Evolutionary conservation across 2,888 invertebrate genomes (phyloP).

Genomic region (Saturnia japonica): DNA sequence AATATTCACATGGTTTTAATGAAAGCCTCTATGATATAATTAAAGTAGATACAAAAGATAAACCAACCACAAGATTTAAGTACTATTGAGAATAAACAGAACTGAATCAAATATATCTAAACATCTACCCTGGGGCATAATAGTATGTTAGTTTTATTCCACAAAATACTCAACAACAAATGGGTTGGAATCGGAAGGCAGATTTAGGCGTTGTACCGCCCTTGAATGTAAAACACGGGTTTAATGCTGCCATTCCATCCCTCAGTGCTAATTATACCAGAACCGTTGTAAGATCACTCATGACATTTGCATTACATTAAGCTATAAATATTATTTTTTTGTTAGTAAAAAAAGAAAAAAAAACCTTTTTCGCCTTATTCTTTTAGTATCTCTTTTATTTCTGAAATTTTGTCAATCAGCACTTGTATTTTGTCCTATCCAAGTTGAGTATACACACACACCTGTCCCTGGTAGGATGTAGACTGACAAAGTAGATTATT

Average conservation of each 20-base stretch:
- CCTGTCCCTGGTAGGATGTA: not conserved
- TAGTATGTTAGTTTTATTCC: not conserved
- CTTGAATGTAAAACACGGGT: conserved; percentile 1
- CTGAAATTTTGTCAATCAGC: not conserved
- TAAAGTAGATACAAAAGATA: not conserved
- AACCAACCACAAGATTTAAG: not conserved
- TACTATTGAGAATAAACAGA: not conserved
- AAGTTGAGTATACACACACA: not conserved
- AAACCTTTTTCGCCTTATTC: not conserved
- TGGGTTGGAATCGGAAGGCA: not conserved
- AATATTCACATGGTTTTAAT: not conserved
- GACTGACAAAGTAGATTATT: not conserved
- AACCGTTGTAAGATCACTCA: not conserved
- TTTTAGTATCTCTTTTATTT: not conserved
- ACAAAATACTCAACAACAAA: conserved; percentile 5
- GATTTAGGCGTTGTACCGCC: not conserved
- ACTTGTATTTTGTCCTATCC: not conserved
- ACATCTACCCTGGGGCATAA: not conserved
- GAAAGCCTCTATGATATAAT: not conserved
- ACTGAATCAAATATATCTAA: not conserved
- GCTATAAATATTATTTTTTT: not conserved
- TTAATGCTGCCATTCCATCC: not conserved
- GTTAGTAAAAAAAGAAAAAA: not conserved
- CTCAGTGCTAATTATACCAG: not conserved
- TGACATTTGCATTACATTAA: not conserved